phyloP scores from a whole-genome alignment of 37 sponge, comb jelly and placozoan species.

The Ianthella basta region DNA sequence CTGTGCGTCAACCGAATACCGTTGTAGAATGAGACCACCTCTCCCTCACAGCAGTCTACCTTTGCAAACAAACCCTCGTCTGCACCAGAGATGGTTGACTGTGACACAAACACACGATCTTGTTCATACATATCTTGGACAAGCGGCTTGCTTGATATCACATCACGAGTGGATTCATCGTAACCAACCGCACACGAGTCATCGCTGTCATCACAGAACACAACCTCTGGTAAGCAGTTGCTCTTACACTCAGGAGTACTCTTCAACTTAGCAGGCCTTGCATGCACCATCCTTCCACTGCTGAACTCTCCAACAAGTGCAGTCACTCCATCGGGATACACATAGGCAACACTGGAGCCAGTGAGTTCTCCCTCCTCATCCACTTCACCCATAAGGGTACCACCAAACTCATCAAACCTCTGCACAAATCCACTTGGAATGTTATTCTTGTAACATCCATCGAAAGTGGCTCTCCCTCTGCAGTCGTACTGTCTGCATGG shows the following conservation, averaged over 20 bases:
- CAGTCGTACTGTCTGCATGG: constrained; percentile 41
- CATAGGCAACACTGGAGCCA: constrained; percentile 58
- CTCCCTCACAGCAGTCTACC: constrained; percentile 18
- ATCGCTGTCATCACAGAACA: background rate
- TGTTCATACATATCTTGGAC: constrained; percentile 70
- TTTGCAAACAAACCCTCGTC: constrained; percentile 81
- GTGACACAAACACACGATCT: constrained; percentile 43
- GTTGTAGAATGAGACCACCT: constrained; percentile 73
- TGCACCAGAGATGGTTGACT: constrained; percentile 43
- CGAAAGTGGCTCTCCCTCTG: constrained; percentile 15
- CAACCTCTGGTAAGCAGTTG: too few species aligned
- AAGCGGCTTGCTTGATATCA: constrained; percentile 37
- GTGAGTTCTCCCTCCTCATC: constrained; percentile 48
- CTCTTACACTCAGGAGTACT: background rate
- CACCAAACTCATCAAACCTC: constrained; percentile 62
- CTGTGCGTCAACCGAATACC: constrained; percentile 65
- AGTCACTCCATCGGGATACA: constrained; percentile 62
- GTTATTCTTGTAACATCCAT: constrained; percentile 51
- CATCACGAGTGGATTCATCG: constrained; percentile 47
- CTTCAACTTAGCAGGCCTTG: constrained; percentile 30
- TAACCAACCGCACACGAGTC: background rate
- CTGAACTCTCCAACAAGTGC: constrained; percentile 60
- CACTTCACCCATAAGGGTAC: constrained; percentile 48
- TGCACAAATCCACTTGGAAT: constrained; percentile 36
- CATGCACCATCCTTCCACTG: constrained; percentile 45